These are phyloP conservation scores for Ellobius talpinus DNA, from an alignment of 2,113 vertebrate species.

Conservation along the genomic window DNA sequence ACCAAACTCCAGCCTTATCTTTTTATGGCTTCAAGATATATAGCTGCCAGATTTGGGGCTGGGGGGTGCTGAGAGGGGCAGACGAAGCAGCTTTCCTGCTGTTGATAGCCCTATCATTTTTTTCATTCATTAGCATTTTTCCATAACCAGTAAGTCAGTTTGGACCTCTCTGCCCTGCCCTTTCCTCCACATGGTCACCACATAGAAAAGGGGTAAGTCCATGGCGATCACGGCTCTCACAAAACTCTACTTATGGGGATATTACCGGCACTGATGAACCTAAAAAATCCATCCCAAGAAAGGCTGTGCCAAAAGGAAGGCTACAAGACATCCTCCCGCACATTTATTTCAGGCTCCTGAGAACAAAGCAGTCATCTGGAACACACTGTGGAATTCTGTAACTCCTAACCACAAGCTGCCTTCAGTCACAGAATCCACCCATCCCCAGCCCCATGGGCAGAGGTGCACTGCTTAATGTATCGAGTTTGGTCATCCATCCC, in stretches of 20 bases:
- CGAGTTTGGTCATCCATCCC: not conserved
- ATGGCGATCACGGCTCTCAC: not conserved
- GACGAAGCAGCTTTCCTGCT: not conserved
- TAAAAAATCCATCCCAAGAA: slow-evolving; percentile 20
- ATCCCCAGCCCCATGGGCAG: not conserved
- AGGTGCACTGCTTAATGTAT: not conserved
- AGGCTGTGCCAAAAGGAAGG: not conserved
- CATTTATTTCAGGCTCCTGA: slow-evolving; percentile 42
- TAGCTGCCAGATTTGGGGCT: not conserved
- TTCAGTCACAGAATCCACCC: not conserved
- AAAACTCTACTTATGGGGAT: not conserved
- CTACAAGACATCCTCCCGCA: not conserved
- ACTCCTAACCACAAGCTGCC: not conserved
- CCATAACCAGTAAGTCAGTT: not conserved
- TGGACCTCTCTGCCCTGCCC: not conserved
- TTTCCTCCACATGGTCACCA: not conserved
- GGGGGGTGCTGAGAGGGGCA: not conserved
- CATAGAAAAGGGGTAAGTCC: not conserved
- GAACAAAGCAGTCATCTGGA: slow-evolving; percentile 3
- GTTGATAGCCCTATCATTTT: slow-evolving; percentile 7
- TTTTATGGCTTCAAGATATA: slow-evolving; percentile 8
- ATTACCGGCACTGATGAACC: not conserved
- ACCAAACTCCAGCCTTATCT: not conserved
- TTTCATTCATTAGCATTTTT: not conserved
- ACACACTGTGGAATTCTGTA: not conserved